Evolutionary conservation across 2,113 vertebrate species (phyloP).

Genomic region (Tragulus kanchil): DNA sequence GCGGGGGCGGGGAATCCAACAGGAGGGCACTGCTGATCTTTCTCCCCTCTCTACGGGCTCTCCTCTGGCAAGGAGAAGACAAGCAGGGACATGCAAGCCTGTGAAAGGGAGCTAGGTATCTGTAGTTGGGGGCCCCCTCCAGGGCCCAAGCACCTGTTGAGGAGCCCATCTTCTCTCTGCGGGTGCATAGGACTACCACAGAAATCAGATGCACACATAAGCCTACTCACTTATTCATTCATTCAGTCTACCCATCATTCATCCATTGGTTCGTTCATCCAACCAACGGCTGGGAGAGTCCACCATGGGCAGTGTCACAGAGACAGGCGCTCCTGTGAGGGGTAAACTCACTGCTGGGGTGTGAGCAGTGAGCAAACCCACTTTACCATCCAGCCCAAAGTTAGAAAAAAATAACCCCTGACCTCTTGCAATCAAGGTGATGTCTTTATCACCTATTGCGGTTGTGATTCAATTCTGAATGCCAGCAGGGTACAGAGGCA

Average conservation of each 20-base stretch:
- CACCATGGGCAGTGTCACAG: background rate
- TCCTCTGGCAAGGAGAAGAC: background rate
- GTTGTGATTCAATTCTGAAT: background rate
- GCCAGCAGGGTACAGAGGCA: background rate
- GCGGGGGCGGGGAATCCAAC: too few species aligned
- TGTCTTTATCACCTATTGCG: background rate
- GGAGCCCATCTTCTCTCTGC: background rate
- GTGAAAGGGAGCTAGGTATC: background rate
- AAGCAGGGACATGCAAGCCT: background rate
- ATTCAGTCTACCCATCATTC: too few species aligned
- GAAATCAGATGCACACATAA: too few species aligned
- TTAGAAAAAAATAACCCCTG: background rate
- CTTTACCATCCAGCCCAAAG: background rate
- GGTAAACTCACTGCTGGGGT: background rate
- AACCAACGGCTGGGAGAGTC: too few species aligned
- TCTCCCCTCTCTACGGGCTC: rapidly evolving
- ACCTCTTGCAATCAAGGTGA: background rate
- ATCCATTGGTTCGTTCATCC: too few species aligned
- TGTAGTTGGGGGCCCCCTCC: rapidly evolving
- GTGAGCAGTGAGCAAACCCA: background rate
- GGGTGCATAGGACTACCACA: too few species aligned
- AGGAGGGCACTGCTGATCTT: background rate
- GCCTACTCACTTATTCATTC: too few species aligned
- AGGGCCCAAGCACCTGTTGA: background rate
- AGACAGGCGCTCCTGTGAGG: background rate